Base-by-base conservation (phyloP, 2,888 invertebrate species). In the Ptilodon capucinus region DNA sequence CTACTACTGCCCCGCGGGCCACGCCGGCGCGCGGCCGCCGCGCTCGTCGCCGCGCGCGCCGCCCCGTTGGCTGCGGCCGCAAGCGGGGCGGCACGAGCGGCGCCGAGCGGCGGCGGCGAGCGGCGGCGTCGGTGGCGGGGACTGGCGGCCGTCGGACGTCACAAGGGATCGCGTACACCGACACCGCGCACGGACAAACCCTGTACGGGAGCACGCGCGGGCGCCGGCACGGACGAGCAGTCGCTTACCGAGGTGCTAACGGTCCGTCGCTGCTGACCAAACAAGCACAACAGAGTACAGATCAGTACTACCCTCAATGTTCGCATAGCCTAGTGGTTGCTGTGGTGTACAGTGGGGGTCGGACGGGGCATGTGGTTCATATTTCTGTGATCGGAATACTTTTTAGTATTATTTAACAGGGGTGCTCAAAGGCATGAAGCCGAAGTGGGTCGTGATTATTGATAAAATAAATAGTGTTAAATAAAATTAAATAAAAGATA, bases 191-290 rank as follows among this genome's bases (percentile, higher is more conserved):
- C 84, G 79, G 68, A 76, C 79, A 69, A 74, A 73, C 83, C 81
- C 80, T 71, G 72, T 61, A 57, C 51, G 77, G 76, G 74, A 76
- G 80, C 72, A 64, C 78, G 82, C 78, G 77, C 79, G 83, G 76
- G 82, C 75, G 77, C 82, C 75, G 80, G 75, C 76, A 80, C 84
- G 72, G 66, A 77, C 81, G 77, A 71, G 73, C 73, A 75, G 75
- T 82, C 83, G 87, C 90, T 91, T 91, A 91, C 90, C 90, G 86
- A 87, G 86, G 82, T 76, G 84, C 89, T 91, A 89, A 82, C 89
- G 89, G 86, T 88, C 90, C 90, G 89, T 87, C 78, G 90, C 90
- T 88, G 90, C 90, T 88, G 90, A 88, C 88, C 90, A 88, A 88
- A 89, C 87, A 90, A 91, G 89, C 87, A 87, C 81, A 89, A 89